These are phyloP conservation scores for Erythrocercus mccallii DNA, from an alignment of 2,113 vertebrate genomes.

Conservation along the genomic window DNA sequence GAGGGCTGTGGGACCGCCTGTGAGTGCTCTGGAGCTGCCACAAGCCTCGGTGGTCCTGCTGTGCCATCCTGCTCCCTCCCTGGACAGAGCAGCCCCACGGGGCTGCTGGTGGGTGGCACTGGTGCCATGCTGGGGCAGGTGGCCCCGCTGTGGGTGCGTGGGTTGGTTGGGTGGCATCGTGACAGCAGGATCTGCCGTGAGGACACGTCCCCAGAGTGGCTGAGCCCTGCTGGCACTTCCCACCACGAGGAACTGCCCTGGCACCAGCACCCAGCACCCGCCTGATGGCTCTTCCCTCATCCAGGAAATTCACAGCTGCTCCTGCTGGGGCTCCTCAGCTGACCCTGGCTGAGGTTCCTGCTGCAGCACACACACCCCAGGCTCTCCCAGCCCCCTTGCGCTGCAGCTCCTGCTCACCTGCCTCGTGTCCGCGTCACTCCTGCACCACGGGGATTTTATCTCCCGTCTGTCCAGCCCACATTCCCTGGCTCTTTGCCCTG, in stretches of 20 bases:
- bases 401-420: neutral
- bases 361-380: neutral
- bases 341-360: neutral
- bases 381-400: neutral
- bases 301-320: neutral
- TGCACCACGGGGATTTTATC: neutral
- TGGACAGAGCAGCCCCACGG: neutral
- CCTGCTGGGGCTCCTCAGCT: neutral
- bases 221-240: neutral
- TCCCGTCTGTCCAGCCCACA: neutral
- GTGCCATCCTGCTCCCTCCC: neutral
- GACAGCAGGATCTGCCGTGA: neutral
- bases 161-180: accelerated
- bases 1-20: neutral
- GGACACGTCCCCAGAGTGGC: accelerated
- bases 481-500: too few species aligned
- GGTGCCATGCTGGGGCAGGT: too few species aligned
- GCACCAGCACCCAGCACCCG: neutral
- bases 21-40: neutral
- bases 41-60: accelerated
- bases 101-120: neutral
- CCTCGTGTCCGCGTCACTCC: too few species aligned
- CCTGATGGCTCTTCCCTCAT: neutral
- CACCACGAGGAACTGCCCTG: accelerated
- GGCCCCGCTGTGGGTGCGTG: accelerated